Conservation (phyloP, 1,140 invertebrate genomes). For the Anastrepha ludens region DNA sequence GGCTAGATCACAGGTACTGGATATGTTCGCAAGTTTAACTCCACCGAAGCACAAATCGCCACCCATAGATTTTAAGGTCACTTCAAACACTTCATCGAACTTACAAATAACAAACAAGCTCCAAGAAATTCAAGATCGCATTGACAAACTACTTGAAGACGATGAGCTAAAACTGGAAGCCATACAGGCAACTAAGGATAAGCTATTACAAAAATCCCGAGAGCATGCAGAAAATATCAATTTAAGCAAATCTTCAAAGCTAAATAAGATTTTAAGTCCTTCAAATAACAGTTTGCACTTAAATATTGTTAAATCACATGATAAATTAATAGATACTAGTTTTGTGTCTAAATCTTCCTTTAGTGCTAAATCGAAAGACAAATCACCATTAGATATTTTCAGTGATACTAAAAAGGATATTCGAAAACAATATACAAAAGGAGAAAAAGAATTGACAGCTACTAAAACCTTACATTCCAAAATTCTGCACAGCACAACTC, state of each 20-base stretch:
- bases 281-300: background rate
- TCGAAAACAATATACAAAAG: background rate
- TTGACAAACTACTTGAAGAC: constrained; percentile 68
- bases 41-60: constrained; percentile 45
- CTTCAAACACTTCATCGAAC: background rate
- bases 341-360: background rate
- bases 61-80: background rate
- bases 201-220: constrained; percentile 54
- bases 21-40: constrained; percentile 49
- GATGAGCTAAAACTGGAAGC: constrained; percentile 61
- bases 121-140: constrained; percentile 67
- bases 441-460: background rate
- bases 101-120: constrained; percentile 14
- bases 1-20: background rate
- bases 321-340: background rate
- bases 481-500: background rate
- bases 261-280: background rate
- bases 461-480: background rate
- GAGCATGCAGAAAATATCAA: constrained; percentile 30
- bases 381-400: background rate
- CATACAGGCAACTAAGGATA: constrained; percentile 55
- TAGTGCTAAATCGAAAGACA: background rate
- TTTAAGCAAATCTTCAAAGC: background rate
- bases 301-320: background rate
- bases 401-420: background rate